phyloP scores from a whole-genome alignment of 2,113 vertebrate species.

The Cheirogaleus medius region DNA sequence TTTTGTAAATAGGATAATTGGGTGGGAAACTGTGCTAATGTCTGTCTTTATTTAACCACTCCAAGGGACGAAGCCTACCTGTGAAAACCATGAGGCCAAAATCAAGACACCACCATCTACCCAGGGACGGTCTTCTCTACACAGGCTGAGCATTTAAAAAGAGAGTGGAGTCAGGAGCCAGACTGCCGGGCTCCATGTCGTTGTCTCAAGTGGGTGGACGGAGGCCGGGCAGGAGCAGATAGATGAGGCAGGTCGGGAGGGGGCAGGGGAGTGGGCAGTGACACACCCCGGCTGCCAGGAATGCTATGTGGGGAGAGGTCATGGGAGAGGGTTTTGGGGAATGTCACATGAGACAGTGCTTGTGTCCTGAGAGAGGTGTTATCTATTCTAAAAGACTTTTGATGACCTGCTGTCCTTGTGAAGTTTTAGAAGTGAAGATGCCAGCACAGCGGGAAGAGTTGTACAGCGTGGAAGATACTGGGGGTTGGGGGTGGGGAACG shows the following conservation, averaged over 20 bases:
- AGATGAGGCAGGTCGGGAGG: not conserved
- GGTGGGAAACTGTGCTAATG: constrained; percentile 73
- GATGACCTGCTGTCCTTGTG: not conserved
- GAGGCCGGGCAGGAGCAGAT: not conserved
- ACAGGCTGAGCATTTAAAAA: not conserved
- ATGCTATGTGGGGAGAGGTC: not conserved
- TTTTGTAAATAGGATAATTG: constrained; percentile 80
- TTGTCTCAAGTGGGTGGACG: not conserved
- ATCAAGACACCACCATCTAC: not conserved
- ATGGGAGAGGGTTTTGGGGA: not conserved
- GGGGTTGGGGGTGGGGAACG: not conserved
- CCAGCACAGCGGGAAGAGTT: not conserved
- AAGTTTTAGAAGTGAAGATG: not conserved
- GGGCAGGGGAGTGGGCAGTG: not conserved
- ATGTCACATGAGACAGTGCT: not conserved
- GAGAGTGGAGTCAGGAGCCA: not conserved
- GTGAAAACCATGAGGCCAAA: constrained; percentile 25
- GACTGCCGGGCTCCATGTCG: fast-evolving
- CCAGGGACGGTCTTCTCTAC: not conserved
- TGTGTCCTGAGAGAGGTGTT: not conserved
- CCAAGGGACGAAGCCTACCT: constrained; percentile 49
- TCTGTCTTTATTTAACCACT: constrained; percentile 73
- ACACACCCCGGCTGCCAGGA: not conserved
- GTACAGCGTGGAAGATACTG: fast-evolving
- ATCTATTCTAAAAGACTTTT: not conserved